Percentiles rank a stretch among this genome's conserved stretches.
Conservation (phyloP, 2,797 vertebrate genomes). For the Acanthurus leucopareius region DNA sequence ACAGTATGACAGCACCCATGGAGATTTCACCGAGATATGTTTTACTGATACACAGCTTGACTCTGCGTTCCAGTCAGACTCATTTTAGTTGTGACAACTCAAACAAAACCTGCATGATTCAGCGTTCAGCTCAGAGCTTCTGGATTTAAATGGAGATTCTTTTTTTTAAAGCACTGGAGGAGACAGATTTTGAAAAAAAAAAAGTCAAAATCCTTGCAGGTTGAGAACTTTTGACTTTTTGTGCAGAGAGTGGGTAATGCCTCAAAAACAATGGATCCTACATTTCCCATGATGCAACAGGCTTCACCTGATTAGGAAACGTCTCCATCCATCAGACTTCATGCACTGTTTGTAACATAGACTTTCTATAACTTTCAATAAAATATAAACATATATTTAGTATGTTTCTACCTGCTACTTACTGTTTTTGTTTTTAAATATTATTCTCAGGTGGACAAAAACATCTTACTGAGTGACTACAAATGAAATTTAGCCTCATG, state of each 20-base stretch:
- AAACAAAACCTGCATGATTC: not conserved
- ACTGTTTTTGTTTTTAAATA: too few relatives aligned
- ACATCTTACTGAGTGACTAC: too few relatives aligned
- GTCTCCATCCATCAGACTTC: not conserved
- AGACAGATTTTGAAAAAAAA: not conserved
- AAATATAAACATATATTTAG: too few relatives aligned
- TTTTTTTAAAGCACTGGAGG: too few relatives aligned
- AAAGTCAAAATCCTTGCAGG: too few relatives aligned
- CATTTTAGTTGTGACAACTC: not conserved
- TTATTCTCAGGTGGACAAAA: too few relatives aligned
- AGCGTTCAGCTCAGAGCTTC: not conserved
- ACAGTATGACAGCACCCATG: constrained; percentile 1
- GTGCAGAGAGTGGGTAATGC: not conserved
- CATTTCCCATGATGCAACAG: constrained; percentile 27
- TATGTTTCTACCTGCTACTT: too few relatives aligned
- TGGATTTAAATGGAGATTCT: not conserved
- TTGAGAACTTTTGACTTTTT: not conserved
- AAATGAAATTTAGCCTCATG: too few relatives aligned
- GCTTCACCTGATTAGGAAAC: too few relatives aligned
- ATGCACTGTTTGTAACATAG: not conserved
- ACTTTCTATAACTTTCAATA: not conserved
- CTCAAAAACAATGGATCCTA: not conserved
- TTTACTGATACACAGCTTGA: constrained; percentile 20
- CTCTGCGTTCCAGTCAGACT: constrained; percentile 6
- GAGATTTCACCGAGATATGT: constrained; percentile 5